Base-by-base conservation (phyloP, 2,113 vertebrate genomes). In the Numida meleagris region DNA sequence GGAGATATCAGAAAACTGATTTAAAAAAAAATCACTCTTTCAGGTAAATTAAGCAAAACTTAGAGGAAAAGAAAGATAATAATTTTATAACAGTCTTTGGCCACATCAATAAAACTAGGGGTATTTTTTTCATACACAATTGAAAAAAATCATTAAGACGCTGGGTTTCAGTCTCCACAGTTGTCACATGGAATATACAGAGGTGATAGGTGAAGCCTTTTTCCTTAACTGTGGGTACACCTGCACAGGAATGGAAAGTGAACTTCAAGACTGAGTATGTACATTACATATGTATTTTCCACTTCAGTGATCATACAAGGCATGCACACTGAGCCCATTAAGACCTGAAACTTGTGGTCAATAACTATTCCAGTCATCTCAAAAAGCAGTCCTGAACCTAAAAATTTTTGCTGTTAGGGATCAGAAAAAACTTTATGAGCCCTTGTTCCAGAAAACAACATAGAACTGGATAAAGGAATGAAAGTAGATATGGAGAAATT, bases 11-110 rank as follows among this genome's bases (percentile, higher is more conserved):
- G 16, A 95, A 90, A 61, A 66, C 14, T 14, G 43, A 88, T 17
- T 53, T 6, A 24, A 50, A 79, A 88, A 82, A 25, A 0, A 0
- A 61, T 25, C 27, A 34, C 7, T n/a, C 4, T 70, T 76, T 8
- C 61, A 61, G 9, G 7, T 83, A 88, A 66, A 72, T 42, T 31
- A 82, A 17, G 24, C n/a, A 27, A 62, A n/a, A 38, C 6, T 25
- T 45, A 88, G 19, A 3, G 6, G 21, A 82, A 84, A 86, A 86
- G 5, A 81, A 9, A n/a, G 34, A 25, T 9, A 80, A 78, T 42
- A 80, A 78, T 42, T 72, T 65, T 5, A 12, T 24, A 67, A 23
- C 0, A 0, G 7, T 34, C 9, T 51, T 76, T 66, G 27, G n/a
- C 21, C 40, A 68, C 14, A 46, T 29, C 3, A 67, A 38, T n/a